Percentiles rank a stretch among this genome's conserved stretches.
Evolutionary conservation across 2,113 vertebrate genomes (phyloP).

Genomic region (Planiliza haematocheilus): DNA sequence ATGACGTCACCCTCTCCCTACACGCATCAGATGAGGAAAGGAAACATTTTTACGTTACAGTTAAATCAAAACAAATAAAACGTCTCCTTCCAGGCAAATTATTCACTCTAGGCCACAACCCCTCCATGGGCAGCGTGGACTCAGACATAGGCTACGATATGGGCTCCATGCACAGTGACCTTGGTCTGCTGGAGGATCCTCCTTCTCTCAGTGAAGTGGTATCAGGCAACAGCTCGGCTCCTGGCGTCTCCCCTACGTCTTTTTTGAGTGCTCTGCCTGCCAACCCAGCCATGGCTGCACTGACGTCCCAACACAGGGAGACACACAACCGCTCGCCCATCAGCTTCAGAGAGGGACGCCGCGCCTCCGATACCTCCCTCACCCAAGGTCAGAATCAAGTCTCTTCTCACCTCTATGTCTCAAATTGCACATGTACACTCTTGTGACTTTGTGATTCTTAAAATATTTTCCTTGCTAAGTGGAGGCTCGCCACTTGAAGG

Average conservation of each 20-base stretch:
- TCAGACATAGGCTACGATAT: slow-evolving; percentile 89
- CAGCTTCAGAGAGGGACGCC: slow-evolving; percentile 96
- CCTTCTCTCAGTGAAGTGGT: slow-evolving; percentile 88
- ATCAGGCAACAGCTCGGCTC: slow-evolving; percentile 81
- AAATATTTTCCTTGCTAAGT: too few species aligned
- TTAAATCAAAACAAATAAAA: neutral
- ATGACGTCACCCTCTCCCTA: neutral
- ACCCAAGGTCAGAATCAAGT: slow-evolving; percentile 88
- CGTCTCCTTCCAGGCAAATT: slow-evolving; percentile 85
- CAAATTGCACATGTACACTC: neutral
- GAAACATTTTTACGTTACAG: neutral
- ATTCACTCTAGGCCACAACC: slow-evolving; percentile 89
- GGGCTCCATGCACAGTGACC: slow-evolving; percentile 91
- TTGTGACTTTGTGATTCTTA: too few species aligned
- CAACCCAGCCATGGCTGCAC: slow-evolving; percentile 91
- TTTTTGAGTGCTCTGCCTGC: slow-evolving; percentile 89
- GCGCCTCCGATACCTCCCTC: slow-evolving; percentile 96
- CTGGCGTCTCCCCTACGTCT: slow-evolving; percentile 71
- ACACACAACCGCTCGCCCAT: slow-evolving; percentile 95
- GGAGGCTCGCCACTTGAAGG: too few species aligned
- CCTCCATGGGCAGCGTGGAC: slow-evolving; percentile 91
- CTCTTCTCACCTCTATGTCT: neutral
- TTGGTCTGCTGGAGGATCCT: slow-evolving; percentile 88
- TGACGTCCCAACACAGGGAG: slow-evolving; percentile 91
- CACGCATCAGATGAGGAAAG: neutral